phyloP scores from a whole-genome alignment of 2,113 vertebrate species.

The Pyxicephalus adspersus region DNA sequence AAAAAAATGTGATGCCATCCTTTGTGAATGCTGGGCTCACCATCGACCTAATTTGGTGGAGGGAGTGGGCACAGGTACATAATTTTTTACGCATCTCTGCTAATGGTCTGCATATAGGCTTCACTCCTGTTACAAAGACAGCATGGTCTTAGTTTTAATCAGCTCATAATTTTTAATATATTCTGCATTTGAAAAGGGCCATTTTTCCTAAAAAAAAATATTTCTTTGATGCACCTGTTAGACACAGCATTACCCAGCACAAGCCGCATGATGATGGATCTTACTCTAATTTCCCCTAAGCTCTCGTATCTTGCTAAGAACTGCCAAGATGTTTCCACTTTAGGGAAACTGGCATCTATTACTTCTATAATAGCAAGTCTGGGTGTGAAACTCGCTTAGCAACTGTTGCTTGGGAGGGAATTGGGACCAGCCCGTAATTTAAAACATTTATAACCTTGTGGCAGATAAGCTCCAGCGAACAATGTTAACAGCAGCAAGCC shows the following conservation, averaged over 20 bases:
- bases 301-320: neutral
- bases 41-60: too few relatives aligned
- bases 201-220: too few relatives aligned
- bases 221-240: neutral
- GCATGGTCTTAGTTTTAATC: too few relatives aligned
- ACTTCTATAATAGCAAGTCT: conserved; percentile 52
- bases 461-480: conserved; percentile 44
- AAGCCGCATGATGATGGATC: neutral
- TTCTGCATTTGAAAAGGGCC: too few relatives aligned
- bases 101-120: too few relatives aligned
- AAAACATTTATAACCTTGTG: conserved; percentile 61
- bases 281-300: conserved; percentile 8
- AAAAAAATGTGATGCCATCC: too few relatives aligned
- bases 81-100: too few relatives aligned
- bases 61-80: too few relatives aligned
- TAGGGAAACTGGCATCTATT: conserved; percentile 32
- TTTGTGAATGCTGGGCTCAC: too few relatives aligned
- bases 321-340: conserved; percentile 24
- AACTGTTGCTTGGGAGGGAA: conserved; percentile 62
- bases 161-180: too few relatives aligned
- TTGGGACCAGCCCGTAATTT: conserved; percentile 60
- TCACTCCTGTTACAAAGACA: too few relatives aligned
- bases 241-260: neutral
- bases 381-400: conserved; percentile 60
- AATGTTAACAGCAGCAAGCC: conserved; percentile 20